Evolutionary conservation across 2,888 invertebrate species (phyloP), one percentile per base, ranked within the genome.

Genomic region (Rhorus exstirpatorius): DNA sequence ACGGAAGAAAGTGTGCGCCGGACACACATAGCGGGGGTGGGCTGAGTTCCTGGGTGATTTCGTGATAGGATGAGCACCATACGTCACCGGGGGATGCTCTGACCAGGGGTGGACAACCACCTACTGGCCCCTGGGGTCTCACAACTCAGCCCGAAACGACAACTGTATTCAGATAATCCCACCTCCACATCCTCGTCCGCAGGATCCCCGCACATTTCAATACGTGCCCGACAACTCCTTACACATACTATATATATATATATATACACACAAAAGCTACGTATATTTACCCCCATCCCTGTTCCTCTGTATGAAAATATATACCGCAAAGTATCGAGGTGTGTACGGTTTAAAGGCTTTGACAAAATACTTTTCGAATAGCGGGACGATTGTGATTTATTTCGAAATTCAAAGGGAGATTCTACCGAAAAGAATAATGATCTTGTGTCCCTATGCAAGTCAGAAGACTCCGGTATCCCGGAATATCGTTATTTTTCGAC

Each of bases 121-220:
- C 89, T 91, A 92, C 87, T 88, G 87, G 90, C 86, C 92, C 89
- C 92, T 88, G 84, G 92, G 90, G 92, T 88, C 88, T 87, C 88
- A 89, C 92, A 91, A 91, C 89, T 92, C 91, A 90, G 88, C 88
- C 88, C 85, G 86, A 83, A 78, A 84, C 76, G 88, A 88, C 89
- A 88, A 89, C 90, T 88, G 90, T 91, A 92, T 92, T 92, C 91
- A 90, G 92, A 92, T 92, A 92, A 92, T 92, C 91, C 91, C 79
- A 88, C 89, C 89, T 88, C 84, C 83, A 83, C 86, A 85, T 82
- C 76, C 83, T 75, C 70, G 78, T 84, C 71, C 79, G 75, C 14
- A n/a, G n/a, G 55, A 75, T 55, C 65, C 75, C 35, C n/a, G n/a
- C 21, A 68, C 76, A 76, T 76, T 76, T 68, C 71, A 75, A 65